These are phyloP conservation scores for Stenurella melanura DNA, from an alignment of 2,888 invertebrate genomes.

Conservation along the genomic window DNA sequence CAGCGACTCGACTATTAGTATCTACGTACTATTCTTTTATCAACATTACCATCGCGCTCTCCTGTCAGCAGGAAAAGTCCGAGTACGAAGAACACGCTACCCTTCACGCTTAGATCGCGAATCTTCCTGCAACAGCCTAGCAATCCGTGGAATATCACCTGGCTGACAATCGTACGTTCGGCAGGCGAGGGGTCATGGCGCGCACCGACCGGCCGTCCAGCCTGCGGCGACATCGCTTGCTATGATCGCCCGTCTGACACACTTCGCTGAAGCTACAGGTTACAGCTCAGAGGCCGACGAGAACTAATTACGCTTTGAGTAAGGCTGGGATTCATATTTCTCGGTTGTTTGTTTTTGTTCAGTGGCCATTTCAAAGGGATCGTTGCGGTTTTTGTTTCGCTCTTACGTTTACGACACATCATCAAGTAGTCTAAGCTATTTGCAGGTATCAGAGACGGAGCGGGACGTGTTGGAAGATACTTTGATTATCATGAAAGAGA, in stretches of 20 bases:
- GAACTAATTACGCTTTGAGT: slow-evolving; percentile 12
- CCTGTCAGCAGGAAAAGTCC: background rate
- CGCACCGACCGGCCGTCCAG: background rate
- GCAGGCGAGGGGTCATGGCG: slow-evolving; percentile 10
- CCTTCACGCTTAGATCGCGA: background rate
- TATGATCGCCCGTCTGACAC: slow-evolving; percentile 24
- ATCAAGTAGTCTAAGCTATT: background rate
- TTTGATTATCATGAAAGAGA: no score
- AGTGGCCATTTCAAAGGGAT: background rate
- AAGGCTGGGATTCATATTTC: background rate
- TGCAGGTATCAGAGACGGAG: background rate
- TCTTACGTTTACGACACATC: background rate
- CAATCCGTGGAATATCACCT: background rate
- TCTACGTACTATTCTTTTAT: no score
- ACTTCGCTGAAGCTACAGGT: slow-evolving; percentile 23
- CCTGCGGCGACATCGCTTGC: slow-evolving; percentile 10
- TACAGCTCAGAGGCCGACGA: background rate
- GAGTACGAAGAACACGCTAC: background rate
- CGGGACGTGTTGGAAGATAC: background rate
- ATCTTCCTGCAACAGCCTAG: background rate
- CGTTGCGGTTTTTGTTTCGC: background rate
- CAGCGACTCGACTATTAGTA: no score
- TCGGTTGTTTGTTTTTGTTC: slow-evolving; percentile 1
- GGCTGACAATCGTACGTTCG: slow-evolving; percentile 9
- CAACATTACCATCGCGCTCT: background rate